phyloP scores from a whole-genome alignment of 2,113 vertebrate genomes.

The Pteropus alecto region DNA sequence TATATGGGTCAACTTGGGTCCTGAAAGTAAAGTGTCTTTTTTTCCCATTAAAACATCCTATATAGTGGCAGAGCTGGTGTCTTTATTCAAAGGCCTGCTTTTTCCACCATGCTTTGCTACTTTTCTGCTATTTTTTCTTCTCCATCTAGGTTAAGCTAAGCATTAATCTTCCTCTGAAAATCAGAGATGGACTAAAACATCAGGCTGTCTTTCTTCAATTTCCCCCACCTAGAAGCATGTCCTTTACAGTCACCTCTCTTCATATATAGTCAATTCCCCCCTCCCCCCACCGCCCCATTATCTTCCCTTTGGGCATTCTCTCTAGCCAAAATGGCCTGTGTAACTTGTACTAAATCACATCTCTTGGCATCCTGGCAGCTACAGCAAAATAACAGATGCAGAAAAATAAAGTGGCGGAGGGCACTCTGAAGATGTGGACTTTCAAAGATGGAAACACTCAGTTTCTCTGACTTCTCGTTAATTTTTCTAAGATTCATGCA shows the following conservation, averaged over 20 bases:
- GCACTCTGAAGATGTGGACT: not conserved
- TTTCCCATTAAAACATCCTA: not conserved
- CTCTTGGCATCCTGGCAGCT: not conserved
- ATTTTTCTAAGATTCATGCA: constrained; percentile 22
- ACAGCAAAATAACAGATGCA: not conserved
- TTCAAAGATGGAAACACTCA: not conserved
- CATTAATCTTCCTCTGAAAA: not conserved
- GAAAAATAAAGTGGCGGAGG: not conserved
- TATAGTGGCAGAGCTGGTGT: not conserved
- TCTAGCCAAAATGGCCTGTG: not conserved
- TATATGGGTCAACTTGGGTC: not conserved
- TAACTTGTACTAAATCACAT: constrained; percentile 30
- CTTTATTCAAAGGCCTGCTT: not conserved
- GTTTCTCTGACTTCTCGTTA: not conserved
- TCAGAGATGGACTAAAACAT: not conserved
- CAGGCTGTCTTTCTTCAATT: not conserved
- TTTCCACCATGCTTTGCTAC: not conserved
- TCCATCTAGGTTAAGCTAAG: not conserved
- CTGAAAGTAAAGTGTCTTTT: not conserved
- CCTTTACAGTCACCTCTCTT: not conserved
- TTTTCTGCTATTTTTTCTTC: not conserved
- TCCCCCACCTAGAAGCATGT: not conserved
- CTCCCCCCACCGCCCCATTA: not conserved
- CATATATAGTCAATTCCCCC: too few species aligned
- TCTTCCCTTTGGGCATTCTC: not conserved